These are phyloP conservation scores for Labrus mixtus DNA, from an alignment of 2,113 vertebrate species.

Conservation along the genomic window DNA sequence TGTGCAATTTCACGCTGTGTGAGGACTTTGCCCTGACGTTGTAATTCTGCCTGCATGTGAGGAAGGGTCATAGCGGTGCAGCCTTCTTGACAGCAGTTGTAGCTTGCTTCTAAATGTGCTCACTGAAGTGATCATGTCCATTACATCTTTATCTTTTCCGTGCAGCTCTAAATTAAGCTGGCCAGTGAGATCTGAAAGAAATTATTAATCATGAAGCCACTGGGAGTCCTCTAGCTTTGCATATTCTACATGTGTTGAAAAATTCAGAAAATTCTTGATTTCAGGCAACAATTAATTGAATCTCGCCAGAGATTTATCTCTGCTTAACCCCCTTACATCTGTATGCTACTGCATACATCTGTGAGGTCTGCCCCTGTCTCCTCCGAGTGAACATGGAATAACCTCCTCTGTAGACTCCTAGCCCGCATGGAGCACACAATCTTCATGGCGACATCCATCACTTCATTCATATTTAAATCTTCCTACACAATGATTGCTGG, in stretches of 20 bases:
- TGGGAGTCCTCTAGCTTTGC: background rate
- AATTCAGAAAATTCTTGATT: background rate
- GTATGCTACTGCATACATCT: too few species aligned
- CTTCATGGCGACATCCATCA: too few species aligned
- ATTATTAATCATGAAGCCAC: background rate
- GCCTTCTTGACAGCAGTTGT: background rate
- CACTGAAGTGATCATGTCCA: background rate
- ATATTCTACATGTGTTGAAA: background rate
- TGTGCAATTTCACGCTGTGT: background rate
- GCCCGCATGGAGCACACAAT: too few species aligned
- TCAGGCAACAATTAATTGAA: background rate
- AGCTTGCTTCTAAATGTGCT: background rate
- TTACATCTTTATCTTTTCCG: background rate
- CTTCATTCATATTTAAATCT: background rate
- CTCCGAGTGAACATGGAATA: too few species aligned
- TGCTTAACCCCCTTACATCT: too few species aligned
- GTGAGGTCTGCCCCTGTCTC: too few species aligned
- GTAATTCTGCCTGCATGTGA: background rate
- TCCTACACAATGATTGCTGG: background rate
- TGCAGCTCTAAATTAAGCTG: conserved; percentile 1
- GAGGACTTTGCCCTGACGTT: background rate
- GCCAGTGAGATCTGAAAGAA: conserved; percentile 1
- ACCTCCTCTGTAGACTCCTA: too few species aligned
- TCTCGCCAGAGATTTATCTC: background rate
- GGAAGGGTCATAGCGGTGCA: background rate